A percentile compares a stretch with the other conserved stretches of the same genome.
Conservation (phyloP, 37 sponge, comb jelly and placozoan genomes). For the Diacarnus erythraeanus region DNA sequence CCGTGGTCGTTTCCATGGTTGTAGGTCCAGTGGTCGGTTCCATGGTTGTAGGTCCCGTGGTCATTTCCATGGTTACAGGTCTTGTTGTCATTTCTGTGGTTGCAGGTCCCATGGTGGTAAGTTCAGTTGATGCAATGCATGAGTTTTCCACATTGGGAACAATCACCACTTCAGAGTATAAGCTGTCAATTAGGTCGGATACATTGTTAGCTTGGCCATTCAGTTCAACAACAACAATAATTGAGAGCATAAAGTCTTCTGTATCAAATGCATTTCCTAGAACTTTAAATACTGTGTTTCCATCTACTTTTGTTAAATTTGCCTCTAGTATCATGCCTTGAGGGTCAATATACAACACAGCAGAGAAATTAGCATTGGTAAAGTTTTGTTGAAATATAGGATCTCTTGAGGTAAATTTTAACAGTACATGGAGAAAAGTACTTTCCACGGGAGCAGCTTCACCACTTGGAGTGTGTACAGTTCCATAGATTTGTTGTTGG, state of each 20-base stretch:
- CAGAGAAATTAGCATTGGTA: constrained; percentile 10
- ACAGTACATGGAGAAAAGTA: constrained; percentile 16
- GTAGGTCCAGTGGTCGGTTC: not conserved
- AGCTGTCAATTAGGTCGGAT: not conserved
- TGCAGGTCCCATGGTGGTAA: not conserved
- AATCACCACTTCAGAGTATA: not conserved
- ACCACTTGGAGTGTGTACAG: constrained; percentile 12
- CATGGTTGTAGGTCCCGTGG: not conserved
- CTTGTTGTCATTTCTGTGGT: not conserved
- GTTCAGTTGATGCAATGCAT: not conserved
- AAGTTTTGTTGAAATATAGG: constrained; percentile 34
- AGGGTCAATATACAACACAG: not conserved
- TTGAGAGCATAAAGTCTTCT: constrained; percentile 23
- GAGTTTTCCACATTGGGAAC: not conserved
- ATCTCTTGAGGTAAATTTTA: constrained; percentile 39
- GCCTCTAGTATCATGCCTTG: constrained; percentile 33
- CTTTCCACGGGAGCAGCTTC: not conserved
- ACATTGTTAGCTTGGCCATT: not conserved
- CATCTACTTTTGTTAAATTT: not conserved
- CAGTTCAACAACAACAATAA: constrained; percentile 26
- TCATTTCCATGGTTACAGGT: not conserved
- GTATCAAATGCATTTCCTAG: constrained; percentile 8
- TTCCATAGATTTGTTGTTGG: constrained; percentile 9
- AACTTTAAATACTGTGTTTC: constrained; percentile 11
- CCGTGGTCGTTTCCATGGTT: not conserved